These are phyloP conservation scores for Epizoanthus rinbou DNA, from an alignment of 92 coral and sea anemone species.

Conservation along the genomic window DNA sequence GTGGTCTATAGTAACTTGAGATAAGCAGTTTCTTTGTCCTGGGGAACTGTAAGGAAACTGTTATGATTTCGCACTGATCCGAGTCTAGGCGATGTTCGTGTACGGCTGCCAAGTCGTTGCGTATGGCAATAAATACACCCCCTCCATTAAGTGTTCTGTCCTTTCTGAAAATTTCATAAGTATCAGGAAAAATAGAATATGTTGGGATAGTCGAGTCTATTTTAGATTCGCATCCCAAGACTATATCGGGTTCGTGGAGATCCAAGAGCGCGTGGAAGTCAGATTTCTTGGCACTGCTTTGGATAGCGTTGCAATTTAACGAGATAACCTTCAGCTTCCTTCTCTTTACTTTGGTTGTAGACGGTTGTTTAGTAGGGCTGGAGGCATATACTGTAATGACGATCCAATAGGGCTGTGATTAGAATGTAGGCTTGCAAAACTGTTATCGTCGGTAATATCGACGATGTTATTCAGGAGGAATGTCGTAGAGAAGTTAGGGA, in stretches of 20 bases:
- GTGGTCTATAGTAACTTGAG: constrained; percentile 45
- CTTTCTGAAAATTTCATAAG: constrained; percentile 44
- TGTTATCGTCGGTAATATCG: constrained; percentile 28
- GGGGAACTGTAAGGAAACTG: constrained; percentile 47
- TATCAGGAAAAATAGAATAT: constrained; percentile 55
- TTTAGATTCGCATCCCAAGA: constrained; percentile 56
- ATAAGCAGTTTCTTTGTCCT: constrained; percentile 46
- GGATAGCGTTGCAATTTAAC: constrained; percentile 26
- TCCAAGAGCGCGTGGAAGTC: constrained; percentile 46
- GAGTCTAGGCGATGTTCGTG: constrained; percentile 46
- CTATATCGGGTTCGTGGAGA: constrained; percentile 47
- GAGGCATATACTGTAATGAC: neutral
- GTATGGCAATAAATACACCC: constrained; percentile 41
- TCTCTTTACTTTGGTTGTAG: constrained; percentile 21
- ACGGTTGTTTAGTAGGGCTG: constrained; percentile 15
- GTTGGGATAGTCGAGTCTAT: constrained; percentile 49
- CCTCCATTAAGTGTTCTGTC: constrained; percentile 48
- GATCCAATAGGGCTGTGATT: constrained; percentile 8
- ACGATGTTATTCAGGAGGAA: constrained; percentile 11
- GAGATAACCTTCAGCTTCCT: constrained; percentile 37
- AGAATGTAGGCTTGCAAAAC: constrained; percentile 30
- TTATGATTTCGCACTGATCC: constrained; percentile 35
- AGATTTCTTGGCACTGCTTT: constrained; percentile 31
- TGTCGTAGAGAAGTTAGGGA: constrained; percentile 10
- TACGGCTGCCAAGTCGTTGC: constrained; percentile 42